These are phyloP conservation scores for human DNA, from an alignment of 2,113 vertebrate genomes.

Conservation along the genomic window DNA sequence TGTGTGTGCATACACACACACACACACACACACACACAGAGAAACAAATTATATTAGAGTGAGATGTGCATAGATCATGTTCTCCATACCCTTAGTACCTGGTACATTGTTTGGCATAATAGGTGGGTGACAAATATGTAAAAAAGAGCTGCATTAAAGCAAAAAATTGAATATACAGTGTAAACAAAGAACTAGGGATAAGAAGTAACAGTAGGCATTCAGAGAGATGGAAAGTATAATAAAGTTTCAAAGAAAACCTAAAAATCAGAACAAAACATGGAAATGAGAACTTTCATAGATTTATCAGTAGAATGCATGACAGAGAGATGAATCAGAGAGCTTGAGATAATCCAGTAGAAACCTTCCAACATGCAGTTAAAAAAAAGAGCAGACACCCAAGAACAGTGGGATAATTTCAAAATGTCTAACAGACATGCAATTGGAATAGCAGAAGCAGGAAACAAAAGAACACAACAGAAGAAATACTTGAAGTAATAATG, in stretches of 20 bases:
- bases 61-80: background rate
- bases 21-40: rapidly evolving
- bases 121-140: background rate
- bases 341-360: background rate
- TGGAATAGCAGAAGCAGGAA: background rate
- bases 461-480: background rate
- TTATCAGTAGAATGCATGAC: background rate
- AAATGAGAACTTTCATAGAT: background rate
- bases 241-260: background rate
- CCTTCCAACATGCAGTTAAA: background rate
- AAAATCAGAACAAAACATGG: background rate
- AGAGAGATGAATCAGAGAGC: background rate
- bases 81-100: background rate
- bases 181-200: background rate
- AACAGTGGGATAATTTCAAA: background rate
- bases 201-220: background rate
- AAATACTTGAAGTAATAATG: background rate
- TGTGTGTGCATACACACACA: rapidly evolving
- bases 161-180: background rate
- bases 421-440: background rate
- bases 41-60: background rate
- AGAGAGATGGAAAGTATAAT: background rate
- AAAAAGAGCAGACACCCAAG: background rate
- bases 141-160: background rate
- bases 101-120: background rate